phyloP scores from a whole-genome alignment of 2,113 vertebrate genomes.

The Microtus richardsoni region DNA sequence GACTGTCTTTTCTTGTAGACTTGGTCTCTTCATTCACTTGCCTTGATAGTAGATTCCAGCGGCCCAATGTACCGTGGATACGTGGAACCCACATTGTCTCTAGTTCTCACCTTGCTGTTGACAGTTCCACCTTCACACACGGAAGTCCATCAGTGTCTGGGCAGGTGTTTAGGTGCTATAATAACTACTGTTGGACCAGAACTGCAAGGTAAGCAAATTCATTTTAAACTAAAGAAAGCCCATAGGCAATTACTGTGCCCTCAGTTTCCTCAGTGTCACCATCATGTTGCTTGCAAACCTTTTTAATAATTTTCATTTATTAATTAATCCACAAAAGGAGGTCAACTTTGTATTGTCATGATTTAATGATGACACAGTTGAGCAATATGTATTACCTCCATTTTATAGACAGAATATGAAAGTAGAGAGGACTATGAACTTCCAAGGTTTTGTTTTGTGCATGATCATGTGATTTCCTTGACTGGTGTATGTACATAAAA shows the following conservation, averaged over 20 bases:
- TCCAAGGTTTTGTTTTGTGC: background rate
- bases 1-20: slow-evolving; percentile 88
- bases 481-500: slow-evolving; percentile 17
- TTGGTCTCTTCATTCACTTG: slow-evolving; percentile 98
- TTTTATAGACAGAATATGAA: slow-evolving; percentile 21
- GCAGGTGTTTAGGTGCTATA: slow-evolving; percentile 97
- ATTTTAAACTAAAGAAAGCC: slow-evolving; percentile 31
- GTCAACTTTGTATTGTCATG: background rate
- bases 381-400: background rate
- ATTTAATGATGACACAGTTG: slow-evolving; percentile 51
- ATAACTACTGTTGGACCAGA: slow-evolving; percentile 99
- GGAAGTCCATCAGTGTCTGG: slow-evolving; percentile 98
- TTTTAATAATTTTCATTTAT: slow-evolving; percentile 14
- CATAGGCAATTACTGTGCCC: background rate
- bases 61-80: slow-evolving; percentile 99
- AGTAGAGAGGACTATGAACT: background rate
- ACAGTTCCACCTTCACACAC: slow-evolving; percentile 98
- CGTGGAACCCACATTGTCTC: slow-evolving; percentile 96
- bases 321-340: background rate
- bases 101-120: slow-evolving; percentile 96
- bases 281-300: slow-evolving; percentile 5
- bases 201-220: slow-evolving; percentile 92
- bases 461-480: background rate
- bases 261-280: background rate
- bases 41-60: slow-evolving; percentile 98